A percentile compares a stretch with the other conserved stretches of the same genome.
phyloP scores from a whole-genome alignment of 2,113 vertebrate genomes.

The Oxyura jamaicensis region DNA sequence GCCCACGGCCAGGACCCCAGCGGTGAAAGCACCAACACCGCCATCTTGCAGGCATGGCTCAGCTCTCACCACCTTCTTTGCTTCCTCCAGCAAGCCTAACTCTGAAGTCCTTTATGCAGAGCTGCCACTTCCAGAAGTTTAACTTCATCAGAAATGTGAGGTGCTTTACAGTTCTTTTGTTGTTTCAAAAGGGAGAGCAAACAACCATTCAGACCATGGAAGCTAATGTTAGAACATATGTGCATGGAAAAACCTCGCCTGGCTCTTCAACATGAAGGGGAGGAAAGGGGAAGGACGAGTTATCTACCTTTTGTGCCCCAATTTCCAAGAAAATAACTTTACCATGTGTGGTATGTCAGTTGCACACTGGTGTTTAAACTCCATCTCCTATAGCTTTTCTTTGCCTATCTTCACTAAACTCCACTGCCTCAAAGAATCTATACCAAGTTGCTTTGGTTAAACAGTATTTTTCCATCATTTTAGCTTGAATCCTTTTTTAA shows the following conservation, averaged over 20 bases:
- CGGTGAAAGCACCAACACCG: neutral
- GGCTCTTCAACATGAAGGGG: neutral
- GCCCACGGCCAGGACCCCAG: neutral
- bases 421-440: neutral
- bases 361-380: neutral
- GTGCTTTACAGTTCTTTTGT: neutral
- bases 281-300: accelerated
- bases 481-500: no score
- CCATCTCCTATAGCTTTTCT: neutral
- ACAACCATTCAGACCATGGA: neutral
- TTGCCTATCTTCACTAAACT: neutral
- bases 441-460: no score
- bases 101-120: neutral
- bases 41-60: neutral
- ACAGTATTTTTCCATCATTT: no score
- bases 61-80: neutral
- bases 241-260: neutral
- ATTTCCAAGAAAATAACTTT: neutral
- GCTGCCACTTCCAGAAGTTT: neutral
- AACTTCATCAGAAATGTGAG: neutral
- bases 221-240: neutral
- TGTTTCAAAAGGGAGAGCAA: neutral
- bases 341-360: no score
- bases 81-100: neutral
- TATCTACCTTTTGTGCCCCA: neutral